Evolutionary conservation across 2,888 invertebrate species (phyloP).

Genomic region (Cistogaster globosa): DNA sequence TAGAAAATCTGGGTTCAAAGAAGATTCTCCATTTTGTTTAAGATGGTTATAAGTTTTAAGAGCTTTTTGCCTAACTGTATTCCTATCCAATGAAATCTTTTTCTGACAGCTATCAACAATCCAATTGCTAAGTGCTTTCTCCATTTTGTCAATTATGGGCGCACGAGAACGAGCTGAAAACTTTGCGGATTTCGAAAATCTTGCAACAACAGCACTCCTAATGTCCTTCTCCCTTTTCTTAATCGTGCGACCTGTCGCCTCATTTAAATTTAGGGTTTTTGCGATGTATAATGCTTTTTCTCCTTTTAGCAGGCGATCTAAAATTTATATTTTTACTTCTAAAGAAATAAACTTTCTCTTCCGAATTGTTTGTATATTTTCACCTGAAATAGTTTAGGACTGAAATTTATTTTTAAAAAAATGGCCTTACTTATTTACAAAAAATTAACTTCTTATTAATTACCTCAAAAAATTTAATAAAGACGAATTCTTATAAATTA

Average conservation of each 20-base stretch:
- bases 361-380: slow-evolving; percentile 6
- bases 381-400: neutral
- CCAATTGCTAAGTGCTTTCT: neutral
- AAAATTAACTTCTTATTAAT: slow-evolving; percentile 14
- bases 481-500: slow-evolving; percentile 13
- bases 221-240: slow-evolving; percentile 15
- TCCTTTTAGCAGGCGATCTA: slow-evolving; percentile 10
- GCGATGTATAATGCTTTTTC: neutral
- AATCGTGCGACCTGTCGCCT: slow-evolving; percentile 10
- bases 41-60: slow-evolving; percentile 4
- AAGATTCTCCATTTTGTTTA: slow-evolving; percentile 22
- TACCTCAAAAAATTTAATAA: slow-evolving; percentile 12
- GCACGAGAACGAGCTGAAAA: neutral
- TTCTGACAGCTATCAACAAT: too few species aligned
- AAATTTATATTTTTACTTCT: slow-evolving; percentile 25
- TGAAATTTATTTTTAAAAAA: slow-evolving; percentile 6
- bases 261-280: neutral
- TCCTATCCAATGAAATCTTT: neutral
- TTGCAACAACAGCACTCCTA: too few species aligned
- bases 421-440: neutral
- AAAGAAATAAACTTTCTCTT: slow-evolving; percentile 31
- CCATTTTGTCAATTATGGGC: slow-evolving; percentile 10
- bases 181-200: too few species aligned
- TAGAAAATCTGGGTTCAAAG: neutral
- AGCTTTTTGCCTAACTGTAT: slow-evolving; percentile 14